Conservation (phyloP, 2,797 vertebrate species). For the Intellagama lesueurii region DNA sequence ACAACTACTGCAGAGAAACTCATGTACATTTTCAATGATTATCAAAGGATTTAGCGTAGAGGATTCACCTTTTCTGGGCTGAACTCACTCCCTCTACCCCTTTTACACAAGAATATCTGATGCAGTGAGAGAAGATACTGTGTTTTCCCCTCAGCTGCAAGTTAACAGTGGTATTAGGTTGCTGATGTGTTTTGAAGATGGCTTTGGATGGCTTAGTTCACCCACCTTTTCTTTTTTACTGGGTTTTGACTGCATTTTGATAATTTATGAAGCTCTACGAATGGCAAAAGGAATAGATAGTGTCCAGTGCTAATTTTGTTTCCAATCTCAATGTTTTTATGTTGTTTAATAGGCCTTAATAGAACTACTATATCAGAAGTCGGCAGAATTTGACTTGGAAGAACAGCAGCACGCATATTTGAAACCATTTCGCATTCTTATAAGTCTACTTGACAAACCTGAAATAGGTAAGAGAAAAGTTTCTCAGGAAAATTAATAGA, state of each 20-base stretch:
- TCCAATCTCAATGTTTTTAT: not conserved
- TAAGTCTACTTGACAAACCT: constrained; percentile 94
- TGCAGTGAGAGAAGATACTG: not conserved
- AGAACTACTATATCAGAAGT: constrained; percentile 89
- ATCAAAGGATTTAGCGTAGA: not conserved
- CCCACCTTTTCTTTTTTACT: not conserved
- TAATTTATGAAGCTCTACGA: not conserved
- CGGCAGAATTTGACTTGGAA: constrained; percentile 80
- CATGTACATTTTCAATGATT: not conserved
- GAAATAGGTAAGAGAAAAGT: constrained; percentile 87
- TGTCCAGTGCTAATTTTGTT: not conserved
- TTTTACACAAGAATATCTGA: not conserved
- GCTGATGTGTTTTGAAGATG: not conserved
- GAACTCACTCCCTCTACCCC: not conserved
- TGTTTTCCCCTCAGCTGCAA: not conserved
- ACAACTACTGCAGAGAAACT: not conserved
- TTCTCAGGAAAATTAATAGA: not conserved
- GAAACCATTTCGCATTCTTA: constrained; percentile 93
- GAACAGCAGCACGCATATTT: constrained; percentile 85
- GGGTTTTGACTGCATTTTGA: not conserved
- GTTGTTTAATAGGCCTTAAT: constrained; percentile 83
- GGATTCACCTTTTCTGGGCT: not conserved
- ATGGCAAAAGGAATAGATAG: constrained; percentile 1
- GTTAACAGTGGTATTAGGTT: not conserved
- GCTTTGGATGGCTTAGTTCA: not conserved